phyloP scores from a whole-genome alignment of 1,140 invertebrate genomes.

The Tetranychus urticae region DNA sequence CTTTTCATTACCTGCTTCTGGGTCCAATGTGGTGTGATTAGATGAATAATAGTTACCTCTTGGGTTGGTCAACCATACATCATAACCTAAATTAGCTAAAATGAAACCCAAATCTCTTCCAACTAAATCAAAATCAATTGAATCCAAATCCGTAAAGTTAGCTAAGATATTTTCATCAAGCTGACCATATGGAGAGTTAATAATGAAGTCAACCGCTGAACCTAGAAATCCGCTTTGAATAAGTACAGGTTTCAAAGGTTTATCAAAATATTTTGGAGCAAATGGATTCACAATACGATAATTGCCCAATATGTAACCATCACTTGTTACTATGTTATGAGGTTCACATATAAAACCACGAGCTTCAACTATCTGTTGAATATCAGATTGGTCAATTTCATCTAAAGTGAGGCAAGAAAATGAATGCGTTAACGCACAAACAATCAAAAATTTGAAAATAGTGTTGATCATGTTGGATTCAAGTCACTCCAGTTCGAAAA shows the following conservation, averaged over 20 bases:
- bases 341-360: background rate
- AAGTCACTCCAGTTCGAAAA: no score
- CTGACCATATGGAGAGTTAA: slow-evolving; percentile 27
- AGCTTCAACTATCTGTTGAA: slow-evolving; percentile 3
- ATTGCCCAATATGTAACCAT: slow-evolving; percentile 42
- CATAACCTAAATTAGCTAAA: slow-evolving; percentile 18
- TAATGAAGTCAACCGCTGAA: slow-evolving; percentile 46
- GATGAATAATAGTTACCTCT: slow-evolving; percentile 17
- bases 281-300: slow-evolving; percentile 31
- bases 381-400: background rate
- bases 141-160: background rate
- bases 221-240: slow-evolving; percentile 50
- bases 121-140: background rate
- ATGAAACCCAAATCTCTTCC: slow-evolving; percentile 1
- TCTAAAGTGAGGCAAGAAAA: background rate
- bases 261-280: background rate
- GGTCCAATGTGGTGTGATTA: slow-evolving; percentile 1
- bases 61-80: slow-evolving; percentile 20
- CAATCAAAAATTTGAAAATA: no score
- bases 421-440: no score
- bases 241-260: slow-evolving; percentile 21
- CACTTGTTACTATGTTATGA: slow-evolving; percentile 35
- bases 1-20: background rate
- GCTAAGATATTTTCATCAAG: background rate
- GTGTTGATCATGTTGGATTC: no score